Conservation (phyloP, 2,113 vertebrate species). For the Galbula dea region DNA sequence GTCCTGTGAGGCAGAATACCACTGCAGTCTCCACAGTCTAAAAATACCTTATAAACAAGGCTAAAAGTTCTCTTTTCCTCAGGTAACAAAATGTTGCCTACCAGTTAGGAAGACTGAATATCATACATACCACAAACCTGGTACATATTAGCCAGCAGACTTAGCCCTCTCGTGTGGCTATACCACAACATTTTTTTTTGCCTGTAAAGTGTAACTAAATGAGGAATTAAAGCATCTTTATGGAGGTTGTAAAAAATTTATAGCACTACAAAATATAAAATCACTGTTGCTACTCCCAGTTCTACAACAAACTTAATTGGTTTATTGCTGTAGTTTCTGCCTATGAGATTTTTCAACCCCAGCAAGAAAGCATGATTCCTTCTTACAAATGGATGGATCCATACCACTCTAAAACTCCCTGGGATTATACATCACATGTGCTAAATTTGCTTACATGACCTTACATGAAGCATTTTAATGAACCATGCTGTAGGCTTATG, state of each 20-base stretch:
- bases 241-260: not conserved
- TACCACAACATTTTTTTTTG: not conserved
- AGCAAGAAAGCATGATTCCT: not conserved
- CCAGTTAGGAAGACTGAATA: not conserved
- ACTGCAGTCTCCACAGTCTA: not conserved
- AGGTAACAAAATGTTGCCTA: not conserved
- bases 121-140: not conserved
- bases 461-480: not conserved
- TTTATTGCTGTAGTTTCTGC: not conserved
- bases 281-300: not conserved
- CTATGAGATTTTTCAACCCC: not conserved
- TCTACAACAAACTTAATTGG: not conserved
- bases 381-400: not conserved
- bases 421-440: not conserved
- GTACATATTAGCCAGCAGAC: not conserved
- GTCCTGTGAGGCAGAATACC: not conserved
- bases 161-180: not conserved
- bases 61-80: not conserved
- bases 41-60: not conserved
- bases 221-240: not conserved
- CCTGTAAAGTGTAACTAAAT: not conserved
- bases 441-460: constrained; percentile 9
- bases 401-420: not conserved
- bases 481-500: not conserved
- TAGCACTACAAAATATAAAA: not conserved